A percentile compares a stretch with the other conserved stretches of the same genome.
These are phyloP conservation scores for Amyelois transitella DNA, from an alignment of 1,140 invertebrate genomes.

Conservation along the genomic window DNA sequence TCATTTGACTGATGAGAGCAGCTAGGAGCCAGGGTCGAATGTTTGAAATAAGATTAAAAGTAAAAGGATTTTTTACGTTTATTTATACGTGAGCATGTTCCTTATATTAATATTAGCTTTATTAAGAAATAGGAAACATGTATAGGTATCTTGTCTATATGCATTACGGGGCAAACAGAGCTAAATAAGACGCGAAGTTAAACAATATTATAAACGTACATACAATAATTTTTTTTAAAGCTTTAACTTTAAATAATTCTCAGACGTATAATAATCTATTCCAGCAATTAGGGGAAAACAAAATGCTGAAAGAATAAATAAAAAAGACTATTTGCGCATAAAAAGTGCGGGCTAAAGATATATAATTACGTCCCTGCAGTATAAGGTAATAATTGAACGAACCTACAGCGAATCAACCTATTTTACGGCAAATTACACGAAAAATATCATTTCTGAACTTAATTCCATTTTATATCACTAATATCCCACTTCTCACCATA, in stretches of 20 bases:
- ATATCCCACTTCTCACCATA: not conserved
- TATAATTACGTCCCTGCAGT: not conserved
- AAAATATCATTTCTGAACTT: not conserved
- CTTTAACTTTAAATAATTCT: too few relatives aligned
- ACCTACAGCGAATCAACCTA: not conserved
- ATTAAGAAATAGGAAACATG: not conserved
- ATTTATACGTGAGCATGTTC: too few relatives aligned
- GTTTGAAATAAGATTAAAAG: not conserved
- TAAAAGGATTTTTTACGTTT: too few relatives aligned
- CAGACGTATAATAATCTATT: too few relatives aligned
- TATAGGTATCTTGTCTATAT: not conserved
- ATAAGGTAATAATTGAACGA: not conserved
- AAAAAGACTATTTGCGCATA: too few relatives aligned
- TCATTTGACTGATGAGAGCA: constrained; percentile 33
- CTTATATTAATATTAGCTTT: not conserved
- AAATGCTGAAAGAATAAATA: too few relatives aligned
- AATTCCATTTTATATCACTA: not conserved
- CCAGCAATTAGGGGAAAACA: too few relatives aligned
- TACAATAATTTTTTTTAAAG: too few relatives aligned
- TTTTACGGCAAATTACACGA: not conserved
- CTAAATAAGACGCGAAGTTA: not conserved
- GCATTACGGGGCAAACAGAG: not conserved
- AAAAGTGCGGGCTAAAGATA: not conserved
- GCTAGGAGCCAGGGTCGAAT: not conserved
- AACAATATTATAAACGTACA: too few relatives aligned